Evolutionary conservation across 2,888 invertebrate genomes (phyloP).

Genomic region (Drosophila borborema): DNA sequence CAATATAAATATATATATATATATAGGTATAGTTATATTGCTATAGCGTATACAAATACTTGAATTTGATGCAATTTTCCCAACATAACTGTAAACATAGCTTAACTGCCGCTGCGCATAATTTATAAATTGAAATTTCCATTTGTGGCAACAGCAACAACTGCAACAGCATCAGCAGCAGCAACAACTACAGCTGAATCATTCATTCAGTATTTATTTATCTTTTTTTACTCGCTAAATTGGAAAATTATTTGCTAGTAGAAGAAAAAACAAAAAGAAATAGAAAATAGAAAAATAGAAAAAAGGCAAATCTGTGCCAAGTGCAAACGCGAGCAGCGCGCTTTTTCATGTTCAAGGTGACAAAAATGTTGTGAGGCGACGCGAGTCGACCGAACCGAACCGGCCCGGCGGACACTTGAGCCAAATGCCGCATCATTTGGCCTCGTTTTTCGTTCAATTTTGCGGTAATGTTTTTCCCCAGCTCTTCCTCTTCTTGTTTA

Average conservation of each 20-base stretch:
- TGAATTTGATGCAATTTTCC: conserved; percentile 19
- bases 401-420: conserved; percentile 55
- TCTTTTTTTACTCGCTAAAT: conserved; percentile 24
- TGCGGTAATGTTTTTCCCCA: conserved; percentile 9
- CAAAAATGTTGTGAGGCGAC: conserved; percentile 52
- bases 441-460: conserved; percentile 53
- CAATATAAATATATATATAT: not conserved
- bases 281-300: conserved; percentile 10
- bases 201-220: conserved; percentile 27
- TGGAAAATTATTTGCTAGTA: conserved; percentile 52
- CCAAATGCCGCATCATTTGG: conserved; percentile 68
- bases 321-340: conserved; percentile 63
- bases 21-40: not conserved
- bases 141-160: conserved; percentile 29
- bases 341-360: conserved; percentile 80
- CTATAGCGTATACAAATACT: not conserved
- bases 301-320: conserved; percentile 75
- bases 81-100: conserved; percentile 47
- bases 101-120: conserved; percentile 37
- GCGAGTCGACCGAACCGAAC: conserved; percentile 14
- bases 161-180: not conserved
- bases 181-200: conserved; percentile 10
- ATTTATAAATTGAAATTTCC: conserved; percentile 43
- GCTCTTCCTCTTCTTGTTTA: not conserved
- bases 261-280: conserved; percentile 18